Base-by-base conservation (phyloP, 2,888 invertebrate genomes). In the Epinotia ramella region DNA sequence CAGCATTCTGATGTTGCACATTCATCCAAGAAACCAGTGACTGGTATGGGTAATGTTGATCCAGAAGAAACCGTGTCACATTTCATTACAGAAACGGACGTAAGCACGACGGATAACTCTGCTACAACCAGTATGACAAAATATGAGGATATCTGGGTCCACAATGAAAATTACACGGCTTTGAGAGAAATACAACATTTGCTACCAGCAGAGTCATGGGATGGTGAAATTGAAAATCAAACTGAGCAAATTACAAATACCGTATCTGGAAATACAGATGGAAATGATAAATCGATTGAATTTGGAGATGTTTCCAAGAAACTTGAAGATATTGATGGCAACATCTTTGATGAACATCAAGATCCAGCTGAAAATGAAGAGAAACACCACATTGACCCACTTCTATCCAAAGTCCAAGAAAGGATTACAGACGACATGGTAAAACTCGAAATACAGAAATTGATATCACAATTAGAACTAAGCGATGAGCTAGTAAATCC, bases 381-480 rank as follows among this genome's bases (percentile, higher is more conserved):
- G 5, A 46, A 28, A n/a, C 60, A 6, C 11, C n/a, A 40, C 16
- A 33, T 2, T 18, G 49, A 16, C 16, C 13, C 28, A 33, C 9
- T 6, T 24, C 56, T 28, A n/a, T 7, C 6, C 11, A 33, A 33
- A 56, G 0, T 18, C 5, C 16, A 13, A 28, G 13, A 59, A n/a
- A n/a, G 60, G 24, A 13, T 69, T 11, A 11, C 69, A 44, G 69
- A 69, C 24, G 69, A 69, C 46, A 46, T 46, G 5, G 24, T 69
- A 12, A 69, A 60, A 46, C 44, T 3, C 9, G 60, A 75, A 75
- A 71, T 75, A 49, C 81, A 80, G 0, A 81, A 86, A 62, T 73
- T 88, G 16, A 84, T 88, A 53, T 79, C 84, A 49, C 82, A 87
- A 56, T 82, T 86, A 40, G 84, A 89, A 69, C 80, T 86, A 28